A percentile compares a stretch with the other conserved stretches of the same genome.
phyloP scores from a whole-genome alignment of 2,888 invertebrate genomes.

The Ctenicera cuprea region DNA sequence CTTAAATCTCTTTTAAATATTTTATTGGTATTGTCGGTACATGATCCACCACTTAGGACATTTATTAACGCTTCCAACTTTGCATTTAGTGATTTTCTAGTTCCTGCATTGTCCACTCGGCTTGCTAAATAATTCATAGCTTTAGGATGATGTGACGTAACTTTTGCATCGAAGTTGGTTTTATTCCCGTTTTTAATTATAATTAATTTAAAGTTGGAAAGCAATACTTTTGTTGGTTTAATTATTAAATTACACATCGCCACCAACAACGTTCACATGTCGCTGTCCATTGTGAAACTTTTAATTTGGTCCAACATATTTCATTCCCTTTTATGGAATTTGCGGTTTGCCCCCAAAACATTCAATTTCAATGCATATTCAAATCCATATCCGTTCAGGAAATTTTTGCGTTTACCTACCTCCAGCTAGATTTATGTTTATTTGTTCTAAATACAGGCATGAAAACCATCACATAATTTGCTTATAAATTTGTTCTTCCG shows the following conservation, averaged over 20 bases:
- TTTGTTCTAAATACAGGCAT: constrained; percentile 64
- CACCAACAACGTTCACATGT: constrained; percentile 1
- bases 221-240: constrained; percentile 1
- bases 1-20: constrained; percentile 23
- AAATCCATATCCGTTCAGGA: constrained; percentile 51
- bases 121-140: constrained; percentile 30
- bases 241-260: constrained; percentile 8
- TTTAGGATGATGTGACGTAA: constrained; percentile 4
- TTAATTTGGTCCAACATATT: constrained; percentile 44
- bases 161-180: not conserved
- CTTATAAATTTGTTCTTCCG: constrained; percentile 65
- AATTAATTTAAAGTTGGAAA: constrained; percentile 19
- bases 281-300: constrained; percentile 42
- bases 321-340: constrained; percentile 35
- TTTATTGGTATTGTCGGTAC: constrained; percentile 25
- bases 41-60: constrained; percentile 42
- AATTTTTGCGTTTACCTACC: constrained; percentile 48
- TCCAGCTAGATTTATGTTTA: constrained; percentile 58
- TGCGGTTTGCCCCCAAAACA: constrained; percentile 16
- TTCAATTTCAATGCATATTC: constrained; percentile 55
- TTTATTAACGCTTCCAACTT: constrained; percentile 28
- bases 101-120: constrained; percentile 36
- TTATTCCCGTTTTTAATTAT: not conserved
- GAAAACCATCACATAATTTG: constrained; percentile 63
- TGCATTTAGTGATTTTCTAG: constrained; percentile 33